Conservation (phyloP, 92 coral and sea anemone species). For the Phenganax stokvisi region DNA sequence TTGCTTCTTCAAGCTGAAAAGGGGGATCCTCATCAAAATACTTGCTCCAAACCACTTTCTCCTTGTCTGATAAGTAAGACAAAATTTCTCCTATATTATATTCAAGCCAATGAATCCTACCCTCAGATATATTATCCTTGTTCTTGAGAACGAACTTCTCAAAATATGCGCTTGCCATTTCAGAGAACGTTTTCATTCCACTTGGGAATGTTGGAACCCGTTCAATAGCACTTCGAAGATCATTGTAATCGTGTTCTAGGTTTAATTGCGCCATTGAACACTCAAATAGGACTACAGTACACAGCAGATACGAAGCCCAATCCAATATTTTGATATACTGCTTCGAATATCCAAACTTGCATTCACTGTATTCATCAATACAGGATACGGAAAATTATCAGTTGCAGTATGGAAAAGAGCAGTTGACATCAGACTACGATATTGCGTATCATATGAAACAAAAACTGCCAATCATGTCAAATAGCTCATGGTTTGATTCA, state of each 20-base stretch:
- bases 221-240: background rate
- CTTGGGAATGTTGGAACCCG: background rate
- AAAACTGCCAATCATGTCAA: too few relatives aligned
- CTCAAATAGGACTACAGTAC: too few relatives aligned
- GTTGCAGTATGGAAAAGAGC: too few relatives aligned
- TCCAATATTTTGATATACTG: too few relatives aligned
- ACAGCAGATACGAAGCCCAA: too few relatives aligned
- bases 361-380: too few relatives aligned
- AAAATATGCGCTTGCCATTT: background rate
- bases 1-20: conserved; percentile 1
- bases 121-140: background rate
- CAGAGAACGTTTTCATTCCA: conserved; percentile 9
- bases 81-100: background rate
- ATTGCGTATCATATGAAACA: too few relatives aligned
- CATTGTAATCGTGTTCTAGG: background rate
- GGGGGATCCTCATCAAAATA: conserved; percentile 12
- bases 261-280: conserved; percentile 10
- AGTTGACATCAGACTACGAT: too few relatives aligned
- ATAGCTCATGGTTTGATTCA: too few relatives aligned
- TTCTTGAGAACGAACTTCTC: background rate
- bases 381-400: too few relatives aligned
- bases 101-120: background rate
- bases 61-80: background rate
- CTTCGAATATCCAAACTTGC: too few relatives aligned
- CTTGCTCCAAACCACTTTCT: background rate